These are phyloP conservation scores for Cyprinodon variegatus DNA, from an alignment of 2,113 vertebrate species.

Conservation along the genomic window DNA sequence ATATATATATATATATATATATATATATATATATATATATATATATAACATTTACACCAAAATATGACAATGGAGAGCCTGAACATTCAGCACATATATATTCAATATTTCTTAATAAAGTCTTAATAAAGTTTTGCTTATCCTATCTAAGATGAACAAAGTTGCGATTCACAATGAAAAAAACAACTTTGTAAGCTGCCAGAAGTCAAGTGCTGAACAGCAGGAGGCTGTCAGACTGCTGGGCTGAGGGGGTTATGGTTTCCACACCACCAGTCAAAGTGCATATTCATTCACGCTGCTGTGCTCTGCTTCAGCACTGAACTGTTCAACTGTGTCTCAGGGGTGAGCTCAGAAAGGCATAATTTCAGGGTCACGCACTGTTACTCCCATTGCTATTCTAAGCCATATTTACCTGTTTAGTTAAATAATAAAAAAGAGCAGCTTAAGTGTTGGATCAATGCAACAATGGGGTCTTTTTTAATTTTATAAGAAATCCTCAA, in stretches of 20 bases:
- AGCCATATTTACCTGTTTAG: constrained; percentile 64
- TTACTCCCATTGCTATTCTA: constrained; percentile 68
- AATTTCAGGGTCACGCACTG: constrained; percentile 68
- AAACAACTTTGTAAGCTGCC: constrained; percentile 58
- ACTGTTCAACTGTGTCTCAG: constrained; percentile 73
- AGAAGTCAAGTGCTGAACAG: constrained; percentile 66
- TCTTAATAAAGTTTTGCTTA: constrained; percentile 26
- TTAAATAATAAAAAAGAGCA: constrained; percentile 11
- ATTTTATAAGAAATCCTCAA: neutral
- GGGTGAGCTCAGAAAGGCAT: constrained; percentile 68
- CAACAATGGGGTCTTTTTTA: constrained; percentile 3
- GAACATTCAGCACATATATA: neutral
- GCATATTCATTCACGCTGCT: constrained; percentile 65
- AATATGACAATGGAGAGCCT: neutral
- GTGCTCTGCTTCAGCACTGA: constrained; percentile 64
- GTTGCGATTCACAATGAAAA: constrained; percentile 47
- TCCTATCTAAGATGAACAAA: constrained; percentile 24
- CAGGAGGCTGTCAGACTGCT: constrained; percentile 67
- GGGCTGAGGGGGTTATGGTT: constrained; percentile 53
- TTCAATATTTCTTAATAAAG: neutral
- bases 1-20: no score
- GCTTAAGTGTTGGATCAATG: constrained; percentile 37
- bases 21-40: no score
- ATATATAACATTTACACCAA: neutral
- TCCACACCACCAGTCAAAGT: constrained; percentile 64